These are phyloP conservation scores for Morelia viridis DNA, from an alignment of 2,797 vertebrate species.

Conservation along the genomic window DNA sequence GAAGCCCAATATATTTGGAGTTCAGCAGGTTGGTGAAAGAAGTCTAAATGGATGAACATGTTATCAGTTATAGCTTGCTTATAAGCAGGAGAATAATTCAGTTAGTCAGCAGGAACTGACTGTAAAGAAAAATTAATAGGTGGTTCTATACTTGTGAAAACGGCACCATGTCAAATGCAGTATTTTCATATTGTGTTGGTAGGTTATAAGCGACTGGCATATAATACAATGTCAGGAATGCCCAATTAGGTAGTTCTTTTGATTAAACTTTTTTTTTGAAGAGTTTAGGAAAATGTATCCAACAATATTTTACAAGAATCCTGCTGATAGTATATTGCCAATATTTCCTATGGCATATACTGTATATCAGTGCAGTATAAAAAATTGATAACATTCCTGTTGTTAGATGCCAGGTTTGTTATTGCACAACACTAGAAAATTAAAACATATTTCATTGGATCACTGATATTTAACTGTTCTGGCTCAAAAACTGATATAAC, in stretches of 20 bases:
- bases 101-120: not conserved
- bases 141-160: not conserved
- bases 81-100: not conserved
- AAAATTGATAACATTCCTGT: not conserved
- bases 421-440: not conserved
- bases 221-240: not conserved
- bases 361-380: not conserved
- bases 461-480: not conserved
- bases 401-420: not conserved
- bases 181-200: not conserved
- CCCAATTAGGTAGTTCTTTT: not conserved
- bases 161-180: not conserved
- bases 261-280: not conserved
- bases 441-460: not conserved
- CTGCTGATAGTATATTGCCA: not conserved
- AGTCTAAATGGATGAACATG: not conserved
- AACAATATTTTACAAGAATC: not conserved
- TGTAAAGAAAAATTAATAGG: not conserved
- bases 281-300: not conserved
- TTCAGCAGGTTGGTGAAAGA: not conserved
- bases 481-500: not conserved
- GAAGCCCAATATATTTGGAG: not conserved
- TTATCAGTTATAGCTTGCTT: not conserved
- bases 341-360: not conserved
- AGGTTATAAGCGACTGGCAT: not conserved